Base-by-base conservation (phyloP, 2,797 vertebrate genomes). In the Huso huso region DNA sequence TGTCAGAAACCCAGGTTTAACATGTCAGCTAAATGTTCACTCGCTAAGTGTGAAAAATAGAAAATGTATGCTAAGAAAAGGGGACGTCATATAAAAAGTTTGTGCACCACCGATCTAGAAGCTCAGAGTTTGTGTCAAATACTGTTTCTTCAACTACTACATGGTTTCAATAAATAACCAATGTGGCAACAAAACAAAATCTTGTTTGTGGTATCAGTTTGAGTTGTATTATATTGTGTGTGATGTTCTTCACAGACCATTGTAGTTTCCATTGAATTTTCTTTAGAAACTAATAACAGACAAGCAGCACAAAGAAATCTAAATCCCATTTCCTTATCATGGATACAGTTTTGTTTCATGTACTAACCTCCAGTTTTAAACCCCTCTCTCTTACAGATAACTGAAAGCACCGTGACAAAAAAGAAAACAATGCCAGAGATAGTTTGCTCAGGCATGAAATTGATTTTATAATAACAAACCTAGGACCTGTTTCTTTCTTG, bases 391-490 rank as follows among this genome's bases (percentile, higher is more conserved):
- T 2, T 58, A 55, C 66, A 76, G 76, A 76, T 81, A 83, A 88
- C 76, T 77, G 78, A 86, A 74, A 85, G 80, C 79, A 78, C 76
- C 67, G 78, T 73, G 73, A 72, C 50, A 64, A 77, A 79, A 79
- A 86, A 79, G 81, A 84, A 85, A 88, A 87, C 81, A 82, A 77
- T 70, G 79, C 83, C 83, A 83, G 82, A 84, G 90, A 95, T 90
- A 90, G 88, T 77, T 86, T 89, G 91, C 86, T 87, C 92, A 91
- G 86, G 87, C 93, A 90, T 97, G 95, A 97, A 97, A 97, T 98
- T 95, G 94, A 95, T 95, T 97, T 95, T 95, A 92, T 95, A 95
- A 94, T 93, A 95, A 94, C 92, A 97, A 95, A 93, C 94, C 94
- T 82, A 80, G 83, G 78, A 84, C 95, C 91, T 90, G 87, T 93